phyloP scores from a whole-genome alignment of 2,888 invertebrate species.

The Pristionchus fissidentatus region DNA sequence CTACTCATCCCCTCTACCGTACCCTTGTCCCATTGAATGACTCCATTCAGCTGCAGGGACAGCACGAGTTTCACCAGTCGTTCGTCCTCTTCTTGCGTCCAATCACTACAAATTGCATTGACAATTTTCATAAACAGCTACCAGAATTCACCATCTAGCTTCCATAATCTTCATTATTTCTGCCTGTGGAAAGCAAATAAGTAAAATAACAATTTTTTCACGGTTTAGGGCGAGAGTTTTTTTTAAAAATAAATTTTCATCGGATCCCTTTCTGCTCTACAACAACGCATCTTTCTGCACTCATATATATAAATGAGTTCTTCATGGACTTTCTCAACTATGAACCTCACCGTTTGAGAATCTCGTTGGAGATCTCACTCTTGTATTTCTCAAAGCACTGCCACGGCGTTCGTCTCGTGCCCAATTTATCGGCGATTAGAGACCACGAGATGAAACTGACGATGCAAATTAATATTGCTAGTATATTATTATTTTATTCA shows the following conservation, averaged over 20 bases:
- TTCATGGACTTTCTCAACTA: neutral
- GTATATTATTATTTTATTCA: too few species aligned
- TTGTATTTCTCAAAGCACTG: slow-evolving; percentile 77
- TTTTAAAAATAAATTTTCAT: neutral
- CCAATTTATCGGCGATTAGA: slow-evolving; percentile 61
- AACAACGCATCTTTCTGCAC: too few species aligned
- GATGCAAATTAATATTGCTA: too few species aligned
- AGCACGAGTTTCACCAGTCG: slow-evolving; percentile 82
- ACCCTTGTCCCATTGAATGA: slow-evolving; percentile 84
- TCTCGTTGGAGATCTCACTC: slow-evolving; percentile 63
- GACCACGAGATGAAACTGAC: slow-evolving; percentile 63
- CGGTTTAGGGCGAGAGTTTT: neutral
- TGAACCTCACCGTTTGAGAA: slow-evolving; percentile 47
- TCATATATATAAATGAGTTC: neutral
- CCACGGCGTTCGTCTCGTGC: slow-evolving; percentile 76
- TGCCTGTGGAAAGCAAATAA: too few species aligned
- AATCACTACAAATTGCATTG: slow-evolving; percentile 76
- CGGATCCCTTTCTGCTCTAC: neutral
- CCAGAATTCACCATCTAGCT: too few species aligned
- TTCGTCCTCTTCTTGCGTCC: slow-evolving; percentile 84
- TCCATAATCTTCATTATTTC: neutral
- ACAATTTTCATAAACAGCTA: neutral
- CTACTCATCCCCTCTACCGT: neutral
- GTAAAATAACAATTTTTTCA: too few species aligned
- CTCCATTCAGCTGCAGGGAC: slow-evolving; percentile 81